Evolutionary conservation across 92 coral and sea anemone genomes (phyloP), one percentile per base, ranked within the genome.

Genomic region (Ricordea florida): DNA sequence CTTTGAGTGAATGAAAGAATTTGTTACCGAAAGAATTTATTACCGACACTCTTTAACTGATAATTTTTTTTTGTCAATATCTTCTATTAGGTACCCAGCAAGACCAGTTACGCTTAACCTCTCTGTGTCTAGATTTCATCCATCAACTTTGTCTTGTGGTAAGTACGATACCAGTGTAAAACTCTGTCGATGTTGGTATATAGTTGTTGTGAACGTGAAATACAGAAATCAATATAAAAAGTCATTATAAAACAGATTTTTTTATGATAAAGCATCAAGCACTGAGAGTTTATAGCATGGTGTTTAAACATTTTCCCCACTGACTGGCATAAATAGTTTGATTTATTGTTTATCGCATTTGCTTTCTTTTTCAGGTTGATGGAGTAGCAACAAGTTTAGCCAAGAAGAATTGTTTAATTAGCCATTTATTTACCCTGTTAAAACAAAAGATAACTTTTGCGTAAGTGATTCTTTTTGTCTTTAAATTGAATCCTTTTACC

Each of bases 351-450:
- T 8, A 7, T 41, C 14, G 26, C 0, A 16, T 57, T 58, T 23
- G n/a, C 6, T 59, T 31, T 36, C 28, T 37, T 46, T 49, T 47
- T 13, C 51, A 93, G 98, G 89, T 84, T 69, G 91, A 88, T 30
- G 84, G 80, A 72, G 74, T 92, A 6, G 90, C 98, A 14, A 25
- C 69, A 25, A 62, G 78, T 45, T 49, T 94, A 18, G 97, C 97
- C 57, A 81, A 85, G 69, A 94, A 79, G 44, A 84, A 79, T 47
- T 90, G 85, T 46, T 82, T 94, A 34, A 74, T 94, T 32, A 62
- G 62, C 7, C 94, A 88, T 30, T 62, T 89, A 40, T 94, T 94
- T 67, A 82, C 84, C 17, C 69, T 94, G 4, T 71, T 94, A 30
- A 79, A 89, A 56, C 82, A 73, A 56, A 81, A 77, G 51, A 78